phyloP scores from a whole-genome alignment of 2,888 invertebrate genomes.

The Noctua janthina region DNA sequence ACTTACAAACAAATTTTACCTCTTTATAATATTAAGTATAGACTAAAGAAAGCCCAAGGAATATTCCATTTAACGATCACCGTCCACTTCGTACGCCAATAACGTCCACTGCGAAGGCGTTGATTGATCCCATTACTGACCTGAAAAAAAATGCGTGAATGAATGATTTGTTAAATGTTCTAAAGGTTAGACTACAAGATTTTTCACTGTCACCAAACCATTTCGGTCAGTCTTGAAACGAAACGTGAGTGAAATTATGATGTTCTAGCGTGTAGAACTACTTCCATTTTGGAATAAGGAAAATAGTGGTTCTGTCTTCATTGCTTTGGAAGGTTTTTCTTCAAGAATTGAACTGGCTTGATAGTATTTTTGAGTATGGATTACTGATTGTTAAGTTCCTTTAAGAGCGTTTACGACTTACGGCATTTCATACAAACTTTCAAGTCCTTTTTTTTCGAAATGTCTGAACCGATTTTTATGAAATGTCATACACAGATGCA shows the following conservation, averaged over 20 bases:
- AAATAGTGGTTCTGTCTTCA: slow-evolving; percentile 25
- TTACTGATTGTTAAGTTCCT: not conserved
- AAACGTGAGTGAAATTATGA: slow-evolving; percentile 80
- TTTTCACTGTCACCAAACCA: slow-evolving; percentile 82
- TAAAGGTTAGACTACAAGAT: slow-evolving; percentile 78
- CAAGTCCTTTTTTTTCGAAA: too few relatives aligned
- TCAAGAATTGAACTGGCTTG: not conserved
- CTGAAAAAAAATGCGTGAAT: slow-evolving; percentile 63
- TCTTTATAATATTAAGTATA: too few relatives aligned
- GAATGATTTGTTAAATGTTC: slow-evolving; percentile 80
- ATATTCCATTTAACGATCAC: slow-evolving; percentile 27
- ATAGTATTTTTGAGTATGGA: not conserved
- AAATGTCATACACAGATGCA: too few relatives aligned
- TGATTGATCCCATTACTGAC: slow-evolving; percentile 69
- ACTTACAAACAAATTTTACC: too few relatives aligned
- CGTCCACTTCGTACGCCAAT: slow-evolving; percentile 48
- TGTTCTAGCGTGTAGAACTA: slow-evolving; percentile 35
- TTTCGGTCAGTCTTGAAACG: slow-evolving; percentile 76
- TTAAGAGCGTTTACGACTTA: too few relatives aligned
- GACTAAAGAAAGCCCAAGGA: not conserved
- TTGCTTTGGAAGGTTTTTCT: not conserved
- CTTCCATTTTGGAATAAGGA: slow-evolving; percentile 30
- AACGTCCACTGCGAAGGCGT: slow-evolving; percentile 63
- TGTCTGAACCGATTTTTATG: too few relatives aligned
- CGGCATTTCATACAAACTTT: too few relatives aligned